Base-by-base conservation (phyloP, 2,888 invertebrate genomes). In the Caenorhabditis becei region DNA sequence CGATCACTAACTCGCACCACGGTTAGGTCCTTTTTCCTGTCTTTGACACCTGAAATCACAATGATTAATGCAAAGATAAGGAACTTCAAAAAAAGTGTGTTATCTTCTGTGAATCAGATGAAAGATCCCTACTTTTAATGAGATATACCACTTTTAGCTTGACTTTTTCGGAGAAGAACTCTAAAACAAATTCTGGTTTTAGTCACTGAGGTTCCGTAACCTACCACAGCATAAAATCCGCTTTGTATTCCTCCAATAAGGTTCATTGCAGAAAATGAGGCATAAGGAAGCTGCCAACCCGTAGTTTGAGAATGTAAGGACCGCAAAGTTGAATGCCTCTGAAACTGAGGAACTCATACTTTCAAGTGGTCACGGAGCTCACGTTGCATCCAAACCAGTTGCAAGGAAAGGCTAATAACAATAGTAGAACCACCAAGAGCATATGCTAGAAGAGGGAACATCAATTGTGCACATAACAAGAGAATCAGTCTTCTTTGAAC, bases 361-460 rank as follows among this genome's bases (percentile, higher is more conserved):
- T n/a, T n/a, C n/a, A n/a, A n/a, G n/a, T n/a, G n/a, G 20, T 28
- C 10, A 8, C n/a, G 18, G 0, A 23, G n/a, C 41, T 63, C 1
- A 75, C 75, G 49, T 59, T 75, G 75, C 75, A 75, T 75, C 53
- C 59, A 59, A 18, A 44, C 44, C 10, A 75, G 11, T 18, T 75
- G 75, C 18, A 75, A 18, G 18, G 66, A 59, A 1, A 75, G 23
- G 28, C 75, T 75, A 0, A 75, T 53, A 10, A 75, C 54, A 32
- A 75, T 75, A 18, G 75, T 75, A 7, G 66, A 53, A 1, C 75
- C 75, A 20, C 75, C 75, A 53, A 66, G 32, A 5, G 75, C 75
- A 53, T 75, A 75, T 0, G 75, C 75, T 3, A 37, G 51, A 16
- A 75, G 20, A 1, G 75, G 75, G 24, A 75, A 75, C 53, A 66